Conservation (phyloP, 2,888 invertebrate species). For the Lamellibrachia satsuma region DNA sequence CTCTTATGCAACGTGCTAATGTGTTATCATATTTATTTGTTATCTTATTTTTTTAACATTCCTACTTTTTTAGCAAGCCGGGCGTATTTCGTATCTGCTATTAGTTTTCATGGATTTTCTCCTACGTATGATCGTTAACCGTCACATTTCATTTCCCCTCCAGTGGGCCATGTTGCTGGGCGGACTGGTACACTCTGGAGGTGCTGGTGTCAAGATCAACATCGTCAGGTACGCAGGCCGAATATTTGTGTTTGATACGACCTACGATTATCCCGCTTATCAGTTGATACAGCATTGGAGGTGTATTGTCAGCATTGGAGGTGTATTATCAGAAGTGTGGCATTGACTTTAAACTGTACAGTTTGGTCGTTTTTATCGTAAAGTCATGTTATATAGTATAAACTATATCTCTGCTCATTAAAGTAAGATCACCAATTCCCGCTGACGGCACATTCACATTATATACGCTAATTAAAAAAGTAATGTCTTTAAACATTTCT, state of each 20-base stretch:
- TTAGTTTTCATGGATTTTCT: too few relatives aligned
- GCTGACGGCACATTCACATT: too few relatives aligned
- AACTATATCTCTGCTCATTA: neutral
- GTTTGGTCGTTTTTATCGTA: neutral
- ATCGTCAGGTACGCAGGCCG: conserved; percentile 36
- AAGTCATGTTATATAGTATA: neutral
- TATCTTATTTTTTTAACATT: too few relatives aligned
- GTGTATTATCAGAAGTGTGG: neutral
- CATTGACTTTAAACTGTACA: neutral
- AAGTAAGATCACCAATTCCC: too few relatives aligned
- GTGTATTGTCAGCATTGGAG: neutral
- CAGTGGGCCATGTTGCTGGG: conserved; percentile 77
- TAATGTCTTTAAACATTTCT: too few relatives aligned
- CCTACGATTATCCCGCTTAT: neutral
- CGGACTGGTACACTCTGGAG: conserved; percentile 72
- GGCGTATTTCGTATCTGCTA: too few relatives aligned
- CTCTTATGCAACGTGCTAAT: too few relatives aligned
- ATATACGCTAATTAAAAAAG: too few relatives aligned
- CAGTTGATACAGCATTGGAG: neutral
- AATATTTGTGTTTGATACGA: neutral
- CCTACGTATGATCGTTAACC: neutral
- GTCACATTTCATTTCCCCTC: neutral
- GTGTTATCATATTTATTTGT: too few relatives aligned
- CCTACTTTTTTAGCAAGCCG: too few relatives aligned
- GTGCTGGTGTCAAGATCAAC: conserved; percentile 48